Evolutionary conservation across 1,140 invertebrate species (phyloP).

Genomic region (Atta cephalotes): DNA sequence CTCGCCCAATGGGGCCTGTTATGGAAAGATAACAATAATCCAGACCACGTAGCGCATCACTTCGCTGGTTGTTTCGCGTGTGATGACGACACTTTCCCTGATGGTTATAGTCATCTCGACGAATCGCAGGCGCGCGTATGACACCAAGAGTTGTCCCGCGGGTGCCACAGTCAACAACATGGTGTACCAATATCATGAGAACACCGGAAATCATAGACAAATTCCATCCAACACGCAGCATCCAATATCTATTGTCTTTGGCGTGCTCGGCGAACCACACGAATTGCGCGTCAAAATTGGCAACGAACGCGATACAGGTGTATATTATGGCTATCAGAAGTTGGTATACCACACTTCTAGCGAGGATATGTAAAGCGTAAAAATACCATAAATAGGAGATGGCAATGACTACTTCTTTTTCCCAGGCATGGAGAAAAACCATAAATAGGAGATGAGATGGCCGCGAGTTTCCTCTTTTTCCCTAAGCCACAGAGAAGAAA

Average conservation of each 20-base stretch:
- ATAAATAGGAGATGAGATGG: conserved; percentile 15
- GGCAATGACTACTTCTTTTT: neutral
- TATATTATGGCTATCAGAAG: neutral
- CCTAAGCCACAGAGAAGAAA: neutral
- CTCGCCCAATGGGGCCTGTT: conserved; percentile 61
- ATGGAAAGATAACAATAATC: conserved; percentile 71
- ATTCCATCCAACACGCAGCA: neutral
- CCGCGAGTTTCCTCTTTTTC: neutral
- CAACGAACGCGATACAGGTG: neutral
- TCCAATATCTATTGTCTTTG: conserved; percentile 49
- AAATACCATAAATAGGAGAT: neutral
- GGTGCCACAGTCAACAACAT: conserved; percentile 13
- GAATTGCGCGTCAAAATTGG: conserved; percentile 1
- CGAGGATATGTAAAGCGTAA: neutral
- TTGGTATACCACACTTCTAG: neutral
- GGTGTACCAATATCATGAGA: neutral
- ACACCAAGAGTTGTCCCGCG: conserved; percentile 25
- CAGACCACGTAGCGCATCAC: neutral
- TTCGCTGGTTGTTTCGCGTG: conserved; percentile 51
- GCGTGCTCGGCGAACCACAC: neutral
- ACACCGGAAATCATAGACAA: conserved; percentile 59
- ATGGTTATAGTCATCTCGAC: conserved; percentile 56
- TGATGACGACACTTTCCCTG: conserved; percentile 46
- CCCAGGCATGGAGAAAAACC: neutral
- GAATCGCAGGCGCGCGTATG: conserved; percentile 45